Evolutionary conservation across 2,888 invertebrate genomes (phyloP).

Genomic region (Leptinotarsa rubiginosa): DNA sequence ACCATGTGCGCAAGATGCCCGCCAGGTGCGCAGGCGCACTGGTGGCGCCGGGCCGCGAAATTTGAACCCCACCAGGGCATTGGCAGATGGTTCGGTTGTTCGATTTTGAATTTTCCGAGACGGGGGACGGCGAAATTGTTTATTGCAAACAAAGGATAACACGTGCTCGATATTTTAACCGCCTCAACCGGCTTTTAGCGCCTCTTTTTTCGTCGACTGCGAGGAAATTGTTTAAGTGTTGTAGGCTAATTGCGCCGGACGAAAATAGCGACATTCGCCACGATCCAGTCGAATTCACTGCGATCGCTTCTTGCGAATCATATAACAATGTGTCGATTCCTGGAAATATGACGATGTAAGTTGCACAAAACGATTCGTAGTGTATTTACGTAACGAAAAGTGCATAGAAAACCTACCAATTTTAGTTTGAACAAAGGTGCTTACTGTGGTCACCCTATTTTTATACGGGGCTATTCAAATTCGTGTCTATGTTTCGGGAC

Average conservation of each 20-base stretch:
- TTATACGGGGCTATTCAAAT: no score
- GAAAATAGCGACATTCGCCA: not conserved
- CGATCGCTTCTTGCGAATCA: not conserved
- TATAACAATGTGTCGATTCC: no score
- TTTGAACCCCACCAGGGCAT: conserved; percentile 39
- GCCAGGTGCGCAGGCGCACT: conserved; percentile 67
- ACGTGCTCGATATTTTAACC: conserved; percentile 50
- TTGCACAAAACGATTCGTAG: no score
- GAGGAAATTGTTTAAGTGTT: conserved; percentile 31
- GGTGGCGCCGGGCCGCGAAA: conserved; percentile 49
- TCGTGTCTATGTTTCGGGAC: no score
- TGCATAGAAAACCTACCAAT: no score
- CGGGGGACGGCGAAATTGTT: conserved; percentile 42
- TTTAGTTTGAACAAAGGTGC: no score
- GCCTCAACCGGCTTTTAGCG: conserved; percentile 40
- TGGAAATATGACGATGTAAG: no score
- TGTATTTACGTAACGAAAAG: no score
- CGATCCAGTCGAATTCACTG: conserved; percentile 6
- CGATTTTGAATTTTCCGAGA: conserved; percentile 33
- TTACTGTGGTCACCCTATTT: no score
- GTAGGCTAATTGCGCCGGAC: conserved; percentile 1
- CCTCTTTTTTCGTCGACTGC: conserved; percentile 27
- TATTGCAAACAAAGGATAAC: conserved; percentile 57
- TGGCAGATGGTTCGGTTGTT: conserved; percentile 35
- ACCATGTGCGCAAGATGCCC: conserved; percentile 65